Evolutionary conservation across 2,797 vertebrate genomes (phyloP), one percentile per base, ranked within the genome.

Genomic region (Parotocinclus haroldoi): DNA sequence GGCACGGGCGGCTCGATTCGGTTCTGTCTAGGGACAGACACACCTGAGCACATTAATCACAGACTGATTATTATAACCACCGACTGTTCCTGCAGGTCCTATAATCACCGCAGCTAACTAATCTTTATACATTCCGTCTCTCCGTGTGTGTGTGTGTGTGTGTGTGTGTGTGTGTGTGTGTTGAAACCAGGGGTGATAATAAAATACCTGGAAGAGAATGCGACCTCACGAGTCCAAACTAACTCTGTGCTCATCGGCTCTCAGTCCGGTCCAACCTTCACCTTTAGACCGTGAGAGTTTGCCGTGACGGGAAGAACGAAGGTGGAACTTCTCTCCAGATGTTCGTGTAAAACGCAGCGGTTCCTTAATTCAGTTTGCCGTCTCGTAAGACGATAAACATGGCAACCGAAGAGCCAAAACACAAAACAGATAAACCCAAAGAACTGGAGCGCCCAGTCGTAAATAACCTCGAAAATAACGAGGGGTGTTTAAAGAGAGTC

Each of bases 321-420:
- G 45, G 3, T 1, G 1, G 0, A n/a, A 14, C 14, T 4, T 42
- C 19, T 69, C 65, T 71, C 58, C 56, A 54, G 42, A 42, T 13
- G 18, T 13, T 40, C 5, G 54, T 52, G 38, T 49, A 50, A 50
- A 67, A 49, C 14, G 8, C 17, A 16, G 14, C 9, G 60, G 45
- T 62, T 67, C 37, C 7, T 11, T 9, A 9, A 42, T 42, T 27
- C 5, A 37, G 58, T 75, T 75, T 62, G 71, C 42, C 44, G 40
- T 18, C 37, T 38, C 42, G 10, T 67, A 63, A 54, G 67, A 53
- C 50, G 67, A 74, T 9, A 49, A 19, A 42, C 10, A 63, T 0
- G 10, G 40, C 11, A 57, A 62, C 49, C 63, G 49, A 38, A 61
- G 44, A 72, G 58, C 12, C 36, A 36, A 68, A 59, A 64, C n/a